These are phyloP conservation scores for Autographa gamma DNA, from an alignment of 2,888 invertebrate genomes.

Conservation along the genomic window DNA sequence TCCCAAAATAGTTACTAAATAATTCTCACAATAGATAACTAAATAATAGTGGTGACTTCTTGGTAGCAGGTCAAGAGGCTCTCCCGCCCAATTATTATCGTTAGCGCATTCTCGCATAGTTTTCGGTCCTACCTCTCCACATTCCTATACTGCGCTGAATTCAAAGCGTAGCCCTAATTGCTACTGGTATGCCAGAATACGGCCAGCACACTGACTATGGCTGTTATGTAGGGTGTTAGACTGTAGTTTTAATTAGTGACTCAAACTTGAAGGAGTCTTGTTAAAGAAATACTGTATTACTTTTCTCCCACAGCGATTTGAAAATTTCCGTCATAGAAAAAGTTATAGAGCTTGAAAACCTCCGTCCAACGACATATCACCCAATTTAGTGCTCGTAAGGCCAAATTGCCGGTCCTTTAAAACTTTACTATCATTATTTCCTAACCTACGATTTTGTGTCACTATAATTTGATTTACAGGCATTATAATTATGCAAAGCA, in stretches of 20 bases:
- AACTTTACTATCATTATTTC: too few species aligned
- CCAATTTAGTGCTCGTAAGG: too few species aligned
- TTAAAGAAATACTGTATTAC: too few species aligned
- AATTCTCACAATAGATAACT: neutral
- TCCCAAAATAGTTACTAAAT: too few species aligned
- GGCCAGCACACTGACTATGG: slow-evolving; percentile 11
- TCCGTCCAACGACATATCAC: too few species aligned
- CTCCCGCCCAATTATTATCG: slow-evolving; percentile 53
- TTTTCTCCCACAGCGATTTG: too few species aligned
- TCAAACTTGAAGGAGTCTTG: too few species aligned
- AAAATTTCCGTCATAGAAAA: too few species aligned
- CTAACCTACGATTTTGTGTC: too few species aligned
- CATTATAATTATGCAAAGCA: neutral
- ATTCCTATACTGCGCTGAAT: slow-evolving; percentile 33
- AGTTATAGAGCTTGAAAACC: too few species aligned
- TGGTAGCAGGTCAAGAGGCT: slow-evolving; percentile 21
- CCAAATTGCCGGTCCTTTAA: too few species aligned
- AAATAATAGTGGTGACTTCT: neutral
- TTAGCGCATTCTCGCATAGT: slow-evolving; percentile 58
- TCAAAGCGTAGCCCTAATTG: slow-evolving; percentile 57
- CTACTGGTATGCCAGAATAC: slow-evolving; percentile 39
- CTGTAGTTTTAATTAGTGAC: neutral
- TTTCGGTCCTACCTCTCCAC: slow-evolving; percentile 31
- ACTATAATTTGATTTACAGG: too few species aligned
- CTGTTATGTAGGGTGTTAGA: slow-evolving; percentile 17